Percentiles rank a stretch among this genome's conserved stretches.
phyloP scores from a whole-genome alignment of 2,113 vertebrate species.

The Procavia capensis region DNA sequence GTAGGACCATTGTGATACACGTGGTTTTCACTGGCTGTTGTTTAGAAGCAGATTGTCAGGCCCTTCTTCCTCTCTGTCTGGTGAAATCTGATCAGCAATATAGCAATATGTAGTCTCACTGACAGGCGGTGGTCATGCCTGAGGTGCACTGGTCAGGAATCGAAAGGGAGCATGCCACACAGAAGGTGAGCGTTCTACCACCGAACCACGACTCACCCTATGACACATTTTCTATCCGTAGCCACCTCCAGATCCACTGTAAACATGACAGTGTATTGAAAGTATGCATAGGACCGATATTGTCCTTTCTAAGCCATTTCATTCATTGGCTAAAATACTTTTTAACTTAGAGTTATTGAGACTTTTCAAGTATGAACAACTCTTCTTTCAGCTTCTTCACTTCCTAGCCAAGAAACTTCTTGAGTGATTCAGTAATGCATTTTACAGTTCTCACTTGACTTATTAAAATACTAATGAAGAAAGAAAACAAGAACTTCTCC shows the following conservation, averaged over 20 bases:
- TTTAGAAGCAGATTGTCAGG: not conserved
- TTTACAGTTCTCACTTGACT: constrained; percentile 34
- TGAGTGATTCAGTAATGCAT: constrained; percentile 23
- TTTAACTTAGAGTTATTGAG: not conserved
- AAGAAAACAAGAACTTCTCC: constrained; percentile 70
- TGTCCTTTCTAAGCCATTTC: not conserved
- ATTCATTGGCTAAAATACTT: not conserved
- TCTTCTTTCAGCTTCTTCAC: not conserved
- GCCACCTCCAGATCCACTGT: not conserved
- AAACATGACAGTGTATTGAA: not conserved
- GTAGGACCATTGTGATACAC: not conserved
- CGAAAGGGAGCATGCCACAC: not conserved
- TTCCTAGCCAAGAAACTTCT: not conserved
- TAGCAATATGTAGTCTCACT: not conserved
- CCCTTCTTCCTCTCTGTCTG: not conserved
- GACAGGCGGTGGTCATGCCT: not conserved
- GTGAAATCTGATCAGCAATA: not conserved
- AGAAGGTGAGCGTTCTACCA: not conserved
- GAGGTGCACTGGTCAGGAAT: not conserved
- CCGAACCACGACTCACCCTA: not conserved
- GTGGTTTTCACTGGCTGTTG: not conserved
- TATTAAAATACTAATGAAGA: constrained; percentile 66
- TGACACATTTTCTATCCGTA: not conserved
- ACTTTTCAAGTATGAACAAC: not conserved
- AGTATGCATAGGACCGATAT: too few relatives aligned